Base-by-base conservation (phyloP, 2,888 invertebrate genomes). In the Ectemnius lituratus region DNA sequence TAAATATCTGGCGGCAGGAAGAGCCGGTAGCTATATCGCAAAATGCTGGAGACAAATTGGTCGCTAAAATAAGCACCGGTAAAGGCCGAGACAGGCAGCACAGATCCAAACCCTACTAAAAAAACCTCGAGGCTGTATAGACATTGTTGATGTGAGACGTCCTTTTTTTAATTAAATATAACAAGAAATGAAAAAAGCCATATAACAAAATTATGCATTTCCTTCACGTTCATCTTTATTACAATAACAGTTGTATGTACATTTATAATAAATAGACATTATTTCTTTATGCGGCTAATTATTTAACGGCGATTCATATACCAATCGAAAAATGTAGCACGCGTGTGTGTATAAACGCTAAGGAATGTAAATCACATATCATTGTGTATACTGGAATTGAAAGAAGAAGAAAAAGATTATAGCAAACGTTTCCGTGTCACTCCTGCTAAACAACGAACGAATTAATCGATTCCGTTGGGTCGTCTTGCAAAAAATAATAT, bases 1-100 rank as follows among this genome's bases (percentile, higher is more conserved):
- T 96, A 13, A 93, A 93, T 84, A 90, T 94, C 57, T 96, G 96
- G 96, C 91, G 91, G 74, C 87, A 87, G 80, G 78, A 80, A 67
- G 83, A 84, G 67, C 52, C 70, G 4, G 5, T 71, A 4, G 0
- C 86, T 14, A 81, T 82, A 47, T 68, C 80, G 73, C 68, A 77
- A 56, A 80, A 75, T 72, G 58, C 74, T 3, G 78, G 81, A 66
- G 74, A 82, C 4, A 86, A 88, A 73, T 80, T 86, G n/a, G 69
- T 83, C 11, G 64, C 81, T 0, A 90, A 90, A 82, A 82, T 85
- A 45, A 81, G 83, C 6, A 81, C 82, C 28, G 85, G 82, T 11
- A 90, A 88, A 79, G 79, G 69, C 59, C 86, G 88, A 0, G 88
- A 89, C 16, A 87, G 87, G 64, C 82, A 85, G 11, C 84, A 86